phyloP scores from a whole-genome alignment of 2,113 vertebrate genomes.

The Phalacrocorax aristotelis region DNA sequence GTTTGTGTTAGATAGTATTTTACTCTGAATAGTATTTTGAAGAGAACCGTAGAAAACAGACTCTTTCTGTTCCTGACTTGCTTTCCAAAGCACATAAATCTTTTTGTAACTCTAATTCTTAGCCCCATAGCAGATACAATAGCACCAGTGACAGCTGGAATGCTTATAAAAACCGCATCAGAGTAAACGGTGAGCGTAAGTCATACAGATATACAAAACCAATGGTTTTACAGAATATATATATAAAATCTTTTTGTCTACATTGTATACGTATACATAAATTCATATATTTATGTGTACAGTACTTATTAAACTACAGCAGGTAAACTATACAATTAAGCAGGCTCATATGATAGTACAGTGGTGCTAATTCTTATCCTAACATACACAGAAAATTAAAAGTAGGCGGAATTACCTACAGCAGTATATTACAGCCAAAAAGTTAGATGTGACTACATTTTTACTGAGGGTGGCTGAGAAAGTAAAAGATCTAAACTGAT shows the following conservation, averaged over 20 bases:
- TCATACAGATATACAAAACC: background rate
- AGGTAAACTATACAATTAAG: background rate
- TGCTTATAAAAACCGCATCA: slow-evolving; percentile 32
- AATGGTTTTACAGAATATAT: background rate
- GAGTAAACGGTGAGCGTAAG: background rate
- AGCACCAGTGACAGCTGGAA: slow-evolving; percentile 21
- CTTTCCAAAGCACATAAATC: slow-evolving; percentile 22
- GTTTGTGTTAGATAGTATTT: background rate
- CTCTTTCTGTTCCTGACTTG: background rate
- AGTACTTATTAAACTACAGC: background rate
- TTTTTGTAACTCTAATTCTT: slow-evolving; percentile 35
- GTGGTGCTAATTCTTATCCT: background rate
- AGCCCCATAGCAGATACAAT: background rate
- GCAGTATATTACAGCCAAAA: background rate
- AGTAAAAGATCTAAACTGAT: slow-evolving; percentile 27
- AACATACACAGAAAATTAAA: background rate
- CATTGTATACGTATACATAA: background rate
- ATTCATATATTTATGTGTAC: background rate
- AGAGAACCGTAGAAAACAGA: background rate
- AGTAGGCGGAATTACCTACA: background rate
- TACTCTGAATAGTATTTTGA: slow-evolving; percentile 2
- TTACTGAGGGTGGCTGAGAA: background rate
- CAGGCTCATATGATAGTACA: background rate
- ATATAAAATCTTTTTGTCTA: background rate
- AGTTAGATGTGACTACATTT: background rate